Conservation (phyloP, 2,113 vertebrate genomes). For the Bagarius yarrelli region DNA sequence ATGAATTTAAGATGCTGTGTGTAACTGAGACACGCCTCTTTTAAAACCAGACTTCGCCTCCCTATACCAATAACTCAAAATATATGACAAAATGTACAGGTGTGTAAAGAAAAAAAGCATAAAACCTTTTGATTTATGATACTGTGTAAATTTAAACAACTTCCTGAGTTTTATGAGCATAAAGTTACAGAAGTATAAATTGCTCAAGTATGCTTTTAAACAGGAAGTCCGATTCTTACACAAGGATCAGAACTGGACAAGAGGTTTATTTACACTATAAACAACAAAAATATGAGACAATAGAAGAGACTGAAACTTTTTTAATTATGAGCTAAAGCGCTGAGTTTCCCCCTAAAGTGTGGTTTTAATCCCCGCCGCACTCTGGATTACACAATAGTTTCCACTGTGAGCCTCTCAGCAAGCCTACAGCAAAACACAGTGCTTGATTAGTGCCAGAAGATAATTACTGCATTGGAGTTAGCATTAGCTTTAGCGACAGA, state of each 20-base stretch:
- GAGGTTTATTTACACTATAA: not conserved
- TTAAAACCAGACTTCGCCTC: not conserved
- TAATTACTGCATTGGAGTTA: constrained; percentile 57
- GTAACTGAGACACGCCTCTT: not conserved
- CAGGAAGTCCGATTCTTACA: not conserved
- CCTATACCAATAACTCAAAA: too few species aligned
- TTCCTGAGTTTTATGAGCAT: not conserved
- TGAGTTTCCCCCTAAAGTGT: not conserved
- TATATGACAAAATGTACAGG: not conserved
- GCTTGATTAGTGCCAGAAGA: constrained; percentile 55
- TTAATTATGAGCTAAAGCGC: not conserved
- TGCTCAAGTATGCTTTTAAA: not conserved
- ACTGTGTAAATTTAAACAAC: not conserved
- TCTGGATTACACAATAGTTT: constrained; percentile 19
- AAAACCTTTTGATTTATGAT: not conserved
- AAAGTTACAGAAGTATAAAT: not conserved
- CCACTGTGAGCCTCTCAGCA: not conserved
- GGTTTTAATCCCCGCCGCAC: not conserved
- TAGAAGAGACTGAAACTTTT: not conserved
- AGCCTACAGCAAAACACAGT: constrained; percentile 3
- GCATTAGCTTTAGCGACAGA: not conserved
- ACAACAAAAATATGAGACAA: not conserved
- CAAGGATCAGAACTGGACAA: not conserved
- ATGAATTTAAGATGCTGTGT: not conserved
- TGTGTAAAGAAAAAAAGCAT: not conserved